Percentiles rank a stretch among this genome's conserved stretches.
phyloP scores from a whole-genome alignment of 2,888 invertebrate species.

The Neoaliturus tenellus region DNA sequence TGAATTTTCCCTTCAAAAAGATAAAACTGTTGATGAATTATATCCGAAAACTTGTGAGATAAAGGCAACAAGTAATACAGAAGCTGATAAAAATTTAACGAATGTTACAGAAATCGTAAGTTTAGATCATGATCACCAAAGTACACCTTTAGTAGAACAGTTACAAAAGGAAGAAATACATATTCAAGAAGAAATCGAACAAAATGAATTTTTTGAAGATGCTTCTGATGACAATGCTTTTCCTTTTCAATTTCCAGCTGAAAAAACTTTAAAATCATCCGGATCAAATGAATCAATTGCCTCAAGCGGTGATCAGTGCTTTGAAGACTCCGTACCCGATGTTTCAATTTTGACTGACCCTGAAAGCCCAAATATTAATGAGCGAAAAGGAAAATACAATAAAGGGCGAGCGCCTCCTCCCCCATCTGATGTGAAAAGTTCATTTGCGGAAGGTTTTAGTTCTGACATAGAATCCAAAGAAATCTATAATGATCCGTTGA shows the following conservation, averaged over 20 bases:
- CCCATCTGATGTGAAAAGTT: slow-evolving; percentile 19
- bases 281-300: slow-evolving; percentile 10
- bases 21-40: background rate
- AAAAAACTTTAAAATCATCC: background rate
- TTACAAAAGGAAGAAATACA: background rate
- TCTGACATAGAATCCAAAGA: background rate
- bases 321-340: slow-evolving; percentile 33
- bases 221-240: background rate
- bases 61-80: background rate
- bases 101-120: background rate
- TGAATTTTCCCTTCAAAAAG: too few species aligned
- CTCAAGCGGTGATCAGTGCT: background rate
- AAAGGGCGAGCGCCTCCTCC: slow-evolving; percentile 74
- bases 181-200: background rate
- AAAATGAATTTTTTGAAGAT: slow-evolving; percentile 30
- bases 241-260: background rate
- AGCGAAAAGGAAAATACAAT: slow-evolving; percentile 74
- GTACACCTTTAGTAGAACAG: background rate
- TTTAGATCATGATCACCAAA: background rate
- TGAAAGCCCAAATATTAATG: slow-evolving; percentile 67
- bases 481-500: background rate
- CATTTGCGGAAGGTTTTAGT: background rate
- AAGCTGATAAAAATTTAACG: background rate
- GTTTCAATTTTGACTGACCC: background rate
- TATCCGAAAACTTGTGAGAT: background rate